Conservation (phyloP, 2,888 invertebrate species). For the Euspilapteryx auroguttella region DNA sequence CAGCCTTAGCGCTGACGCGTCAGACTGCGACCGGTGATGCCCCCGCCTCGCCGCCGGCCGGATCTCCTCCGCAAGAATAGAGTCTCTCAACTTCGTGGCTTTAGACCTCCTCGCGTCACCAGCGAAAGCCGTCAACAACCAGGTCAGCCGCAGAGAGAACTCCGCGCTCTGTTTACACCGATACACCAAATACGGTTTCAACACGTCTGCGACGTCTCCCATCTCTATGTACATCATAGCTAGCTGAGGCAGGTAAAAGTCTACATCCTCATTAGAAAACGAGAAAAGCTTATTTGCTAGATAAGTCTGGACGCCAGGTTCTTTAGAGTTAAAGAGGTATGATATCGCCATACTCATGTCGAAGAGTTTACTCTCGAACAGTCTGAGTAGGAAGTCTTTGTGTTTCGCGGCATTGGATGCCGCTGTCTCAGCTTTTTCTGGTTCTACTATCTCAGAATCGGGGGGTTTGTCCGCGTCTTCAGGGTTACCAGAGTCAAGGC, state of each 20-base stretch:
- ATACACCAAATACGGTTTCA: slow-evolving; percentile 48
- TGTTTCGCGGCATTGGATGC: slow-evolving; percentile 39
- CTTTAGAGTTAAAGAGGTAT: slow-evolving; percentile 97
- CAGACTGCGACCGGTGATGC: slow-evolving; percentile 73
- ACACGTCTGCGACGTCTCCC: slow-evolving; percentile 90
- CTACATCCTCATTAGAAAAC: slow-evolving; percentile 89
- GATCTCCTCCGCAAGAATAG: slow-evolving; percentile 47
- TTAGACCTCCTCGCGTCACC: slow-evolving; percentile 58
- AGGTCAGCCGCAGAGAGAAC: slow-evolving; percentile 94
- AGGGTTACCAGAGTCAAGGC: slow-evolving; percentile 70
- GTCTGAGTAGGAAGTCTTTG: slow-evolving; percentile 77
- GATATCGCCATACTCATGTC: slow-evolving; percentile 98
- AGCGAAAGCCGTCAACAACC: slow-evolving; percentile 94
- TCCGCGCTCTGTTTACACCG: slow-evolving; percentile 90
- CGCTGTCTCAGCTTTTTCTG: slow-evolving; percentile 32
- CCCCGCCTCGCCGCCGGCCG: slow-evolving; percentile 44
- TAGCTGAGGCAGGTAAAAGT: slow-evolving; percentile 97
- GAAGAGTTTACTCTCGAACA: slow-evolving; percentile 95
- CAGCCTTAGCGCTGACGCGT: slow-evolving; percentile 72
- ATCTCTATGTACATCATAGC: slow-evolving; percentile 99
- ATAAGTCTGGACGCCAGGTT: slow-evolving; percentile 96
- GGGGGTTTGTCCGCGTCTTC: slow-evolving; percentile 60
- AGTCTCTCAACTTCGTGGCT: slow-evolving; percentile 40
- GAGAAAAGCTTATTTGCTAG: slow-evolving; percentile 97
- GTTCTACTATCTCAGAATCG: slow-evolving; percentile 37